phyloP scores from a whole-genome alignment of 2,113 vertebrate genomes.

The Pimephales promelas region DNA sequence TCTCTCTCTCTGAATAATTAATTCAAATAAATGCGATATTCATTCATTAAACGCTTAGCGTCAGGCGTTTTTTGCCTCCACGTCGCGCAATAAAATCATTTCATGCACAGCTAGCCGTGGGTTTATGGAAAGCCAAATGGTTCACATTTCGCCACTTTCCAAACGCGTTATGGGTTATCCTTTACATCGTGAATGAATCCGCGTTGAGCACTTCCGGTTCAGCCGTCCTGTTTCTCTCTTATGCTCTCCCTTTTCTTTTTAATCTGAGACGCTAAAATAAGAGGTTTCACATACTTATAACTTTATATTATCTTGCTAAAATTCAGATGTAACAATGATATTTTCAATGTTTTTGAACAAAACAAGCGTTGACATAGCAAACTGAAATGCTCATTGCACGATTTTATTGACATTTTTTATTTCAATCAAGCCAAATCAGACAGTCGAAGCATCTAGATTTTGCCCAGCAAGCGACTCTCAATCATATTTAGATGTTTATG shows the following conservation, averaged over 20 bases:
- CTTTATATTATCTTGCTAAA: background rate
- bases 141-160: too few species aligned
- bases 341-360: background rate
- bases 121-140: too few species aligned
- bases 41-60: too few species aligned
- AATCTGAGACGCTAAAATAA: background rate
- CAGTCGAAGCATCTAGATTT: background rate
- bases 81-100: too few species aligned
- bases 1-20: too few species aligned
- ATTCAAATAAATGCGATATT: too few species aligned
- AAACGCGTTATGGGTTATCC: too few species aligned
- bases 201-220: too few species aligned
- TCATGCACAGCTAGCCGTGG: too few species aligned
- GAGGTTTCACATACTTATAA: background rate
- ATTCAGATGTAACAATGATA: background rate
- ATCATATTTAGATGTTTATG: background rate
- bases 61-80: too few species aligned
- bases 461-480: background rate
- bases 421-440: background rate
- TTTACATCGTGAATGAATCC: too few species aligned
- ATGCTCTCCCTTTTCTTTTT: background rate
- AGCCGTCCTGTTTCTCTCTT: too few species aligned
- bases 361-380: background rate
- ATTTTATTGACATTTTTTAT: background rate
- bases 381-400: background rate